These are phyloP conservation scores for Molossus molossus DNA, from an alignment of 2,797 vertebrate genomes.

Conservation along the genomic window DNA sequence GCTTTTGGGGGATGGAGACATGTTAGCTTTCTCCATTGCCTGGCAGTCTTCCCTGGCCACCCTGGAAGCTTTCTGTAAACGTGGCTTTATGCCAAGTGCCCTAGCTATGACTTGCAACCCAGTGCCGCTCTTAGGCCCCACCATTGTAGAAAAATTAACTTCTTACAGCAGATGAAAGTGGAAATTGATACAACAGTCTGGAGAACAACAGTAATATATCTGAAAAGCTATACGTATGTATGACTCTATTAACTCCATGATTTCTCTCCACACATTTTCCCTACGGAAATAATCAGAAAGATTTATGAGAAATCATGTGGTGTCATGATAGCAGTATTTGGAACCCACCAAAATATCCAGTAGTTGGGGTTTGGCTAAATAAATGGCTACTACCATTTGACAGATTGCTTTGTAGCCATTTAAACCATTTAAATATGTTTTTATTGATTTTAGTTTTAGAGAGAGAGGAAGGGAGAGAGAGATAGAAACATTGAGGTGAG, in stretches of 20 bases:
- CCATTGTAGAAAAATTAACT: neutral
- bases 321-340: neutral
- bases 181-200: neutral
- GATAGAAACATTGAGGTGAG: too few species aligned
- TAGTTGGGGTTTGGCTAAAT: neutral
- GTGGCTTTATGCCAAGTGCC: neutral
- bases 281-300: conserved; percentile 26
- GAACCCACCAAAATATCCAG: neutral
- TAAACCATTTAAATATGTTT: neutral
- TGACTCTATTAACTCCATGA: neutral
- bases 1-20: neutral
- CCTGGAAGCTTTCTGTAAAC: neutral
- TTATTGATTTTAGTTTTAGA: too few species aligned
- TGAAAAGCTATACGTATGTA: neutral
- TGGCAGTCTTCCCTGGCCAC: neutral
- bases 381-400: neutral
- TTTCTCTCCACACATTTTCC: neutral
- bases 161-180: neutral
- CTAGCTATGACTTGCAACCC: neutral
- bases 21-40: neutral
- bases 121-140: too few species aligned
- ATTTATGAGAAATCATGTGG: neutral
- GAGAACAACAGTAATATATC: neutral
- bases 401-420: neutral
- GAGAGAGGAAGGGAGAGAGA: too few species aligned